phyloP scores from a whole-genome alignment of 2,797 vertebrate genomes.

The Enteromius argenteus region DNA sequence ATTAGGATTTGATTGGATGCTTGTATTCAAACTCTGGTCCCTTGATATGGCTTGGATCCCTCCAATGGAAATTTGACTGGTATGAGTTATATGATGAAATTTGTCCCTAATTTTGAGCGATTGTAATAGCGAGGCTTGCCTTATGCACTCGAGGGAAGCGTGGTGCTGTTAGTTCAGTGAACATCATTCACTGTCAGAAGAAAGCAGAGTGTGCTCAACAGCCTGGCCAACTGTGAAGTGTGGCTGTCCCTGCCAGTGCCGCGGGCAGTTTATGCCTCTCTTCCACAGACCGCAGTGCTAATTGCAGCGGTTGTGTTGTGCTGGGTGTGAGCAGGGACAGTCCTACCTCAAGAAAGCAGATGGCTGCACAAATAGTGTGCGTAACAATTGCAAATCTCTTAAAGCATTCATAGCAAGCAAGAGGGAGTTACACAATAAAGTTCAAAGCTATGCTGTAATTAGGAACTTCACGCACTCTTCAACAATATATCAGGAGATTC shows the following conservation, averaged over 20 bases:
- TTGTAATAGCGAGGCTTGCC: background rate
- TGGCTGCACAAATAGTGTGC: background rate
- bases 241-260: constrained; percentile 4
- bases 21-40: background rate
- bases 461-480: background rate
- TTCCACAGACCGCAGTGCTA: constrained; percentile 4
- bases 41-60: background rate
- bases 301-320: constrained; percentile 28
- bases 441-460: background rate
- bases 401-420: background rate
- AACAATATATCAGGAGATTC: background rate
- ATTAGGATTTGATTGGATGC: background rate
- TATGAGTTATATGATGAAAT: constrained; percentile 8
- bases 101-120: background rate
- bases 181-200: constrained; percentile 6
- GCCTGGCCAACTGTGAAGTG: constrained; percentile 3
- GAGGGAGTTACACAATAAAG: background rate
- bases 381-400: background rate
- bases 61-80: background rate
- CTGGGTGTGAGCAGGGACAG: constrained; percentile 20
- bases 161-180: constrained; percentile 4
- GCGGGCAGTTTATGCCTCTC: constrained; percentile 10
- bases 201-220: background rate
- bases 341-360: constrained; percentile 20
- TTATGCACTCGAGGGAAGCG: background rate